Conservation (phyloP, 2,797 vertebrate species). For the Podarcis siculus region DNA sequence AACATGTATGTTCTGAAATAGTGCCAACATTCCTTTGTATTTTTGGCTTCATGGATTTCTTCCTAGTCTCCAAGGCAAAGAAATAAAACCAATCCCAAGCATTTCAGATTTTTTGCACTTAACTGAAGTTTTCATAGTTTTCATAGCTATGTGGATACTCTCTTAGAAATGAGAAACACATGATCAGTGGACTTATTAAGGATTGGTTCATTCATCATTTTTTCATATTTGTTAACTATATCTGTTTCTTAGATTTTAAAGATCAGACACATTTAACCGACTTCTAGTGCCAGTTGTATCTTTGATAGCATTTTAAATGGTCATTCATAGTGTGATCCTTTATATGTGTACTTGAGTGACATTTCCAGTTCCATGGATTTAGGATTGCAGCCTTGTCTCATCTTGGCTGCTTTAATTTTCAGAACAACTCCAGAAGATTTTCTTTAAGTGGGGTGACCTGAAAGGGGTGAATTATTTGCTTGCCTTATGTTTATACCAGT, state of each 20-base stretch:
- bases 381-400: neutral
- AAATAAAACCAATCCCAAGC: constrained; percentile 3
- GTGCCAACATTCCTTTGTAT: constrained; percentile 26
- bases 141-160: constrained; percentile 30
- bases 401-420: constrained; percentile 13
- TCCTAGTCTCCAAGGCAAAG: constrained; percentile 33
- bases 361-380: neutral
- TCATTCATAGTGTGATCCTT: neutral
- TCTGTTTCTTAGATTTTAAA: neutral
- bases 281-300: constrained; percentile 1
- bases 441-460: neutral
- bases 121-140: constrained; percentile 23
- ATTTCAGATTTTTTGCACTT: constrained; percentile 28
- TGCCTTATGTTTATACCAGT: constrained; percentile 8
- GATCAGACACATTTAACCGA: neutral
- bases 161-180: constrained; percentile 20
- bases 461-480: constrained; percentile 29
- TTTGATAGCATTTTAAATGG: constrained; percentile 11
- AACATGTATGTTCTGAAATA: constrained; percentile 46
- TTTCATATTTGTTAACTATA: constrained; percentile 1
- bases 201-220: constrained; percentile 1
- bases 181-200: constrained; percentile 10
- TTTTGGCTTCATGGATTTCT: neutral
- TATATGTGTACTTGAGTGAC: neutral
- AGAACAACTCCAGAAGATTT: neutral